phyloP scores from a whole-genome alignment of 1,140 invertebrate genomes.

The Pectinophora gossypiella region DNA sequence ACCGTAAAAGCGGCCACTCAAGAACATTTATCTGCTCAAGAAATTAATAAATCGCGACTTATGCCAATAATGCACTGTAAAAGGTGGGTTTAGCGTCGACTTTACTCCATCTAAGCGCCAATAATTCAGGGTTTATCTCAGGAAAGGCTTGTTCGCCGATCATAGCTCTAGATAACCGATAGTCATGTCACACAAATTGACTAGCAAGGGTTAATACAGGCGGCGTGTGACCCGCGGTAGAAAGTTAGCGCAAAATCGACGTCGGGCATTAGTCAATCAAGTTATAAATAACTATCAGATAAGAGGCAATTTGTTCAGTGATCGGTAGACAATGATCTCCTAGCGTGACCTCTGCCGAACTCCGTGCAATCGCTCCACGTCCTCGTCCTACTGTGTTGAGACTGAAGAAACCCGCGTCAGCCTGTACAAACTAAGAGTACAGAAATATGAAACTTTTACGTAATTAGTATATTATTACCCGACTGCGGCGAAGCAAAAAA shows the following conservation, averaged over 20 bases:
- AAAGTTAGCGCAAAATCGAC: slow-evolving; percentile 30
- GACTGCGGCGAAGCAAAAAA: too few species aligned
- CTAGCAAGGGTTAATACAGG: slow-evolving; percentile 33
- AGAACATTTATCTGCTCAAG: too few species aligned
- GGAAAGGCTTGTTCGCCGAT: slow-evolving; percentile 11
- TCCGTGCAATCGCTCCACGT: neutral
- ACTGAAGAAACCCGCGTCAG: too few species aligned
- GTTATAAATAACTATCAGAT: slow-evolving; percentile 17
- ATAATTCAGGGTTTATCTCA: slow-evolving; percentile 3
- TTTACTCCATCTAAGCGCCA: neutral
- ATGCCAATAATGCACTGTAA: neutral
- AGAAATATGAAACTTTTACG: too few species aligned
- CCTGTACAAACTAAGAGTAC: too few species aligned
- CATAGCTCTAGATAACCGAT: slow-evolving; percentile 33
- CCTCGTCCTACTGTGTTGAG: too few species aligned
- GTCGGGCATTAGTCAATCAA: slow-evolving; percentile 37
- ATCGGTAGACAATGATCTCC: slow-evolving; percentile 1
- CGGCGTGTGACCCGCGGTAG: slow-evolving; percentile 26
- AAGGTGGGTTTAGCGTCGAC: neutral
- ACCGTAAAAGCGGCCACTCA: too few species aligned
- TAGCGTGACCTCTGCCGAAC: slow-evolving; percentile 9
- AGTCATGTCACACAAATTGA: slow-evolving; percentile 34
- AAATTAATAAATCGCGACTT: neutral
- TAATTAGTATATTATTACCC: too few species aligned
- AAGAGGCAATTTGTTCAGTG: slow-evolving; percentile 23